Evolutionary conservation across 2,888 invertebrate genomes (phyloP), one percentile per base, ranked within the genome.

Genomic region (Chymomyza procnemis): DNA sequence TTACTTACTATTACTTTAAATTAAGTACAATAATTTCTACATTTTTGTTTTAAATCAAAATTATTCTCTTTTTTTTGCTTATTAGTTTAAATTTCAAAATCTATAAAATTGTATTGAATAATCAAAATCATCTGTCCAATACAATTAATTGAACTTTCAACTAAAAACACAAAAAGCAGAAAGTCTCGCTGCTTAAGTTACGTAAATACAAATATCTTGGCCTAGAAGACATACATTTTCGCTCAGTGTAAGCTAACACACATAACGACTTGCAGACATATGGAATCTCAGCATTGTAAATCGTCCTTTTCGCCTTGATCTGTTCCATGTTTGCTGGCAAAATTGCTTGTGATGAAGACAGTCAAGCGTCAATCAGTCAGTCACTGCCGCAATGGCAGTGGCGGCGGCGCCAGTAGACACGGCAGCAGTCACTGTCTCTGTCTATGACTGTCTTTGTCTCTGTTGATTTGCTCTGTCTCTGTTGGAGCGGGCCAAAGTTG

Each of bases 271-370:
- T 47, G 30, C 56, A 55, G 46, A 74, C 34, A 41, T 67, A 76
- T 71, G 77, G 81, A 81, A 81, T 81, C 80, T 80, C 84, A 71
- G 80, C 75, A 46, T 34, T 52, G 65, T n/a, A 57, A n/a, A 64
- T 18, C 68, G 70, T 56, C 66, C 62, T 57, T 64, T 68, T 62
- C 62, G 21, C 21, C 12, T 12, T 41, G 34, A 26, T 54, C 54
- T 56, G 14, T 52, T 14, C 26, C 59, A 54, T 83, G 75, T 83
- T 80, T 83, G 83, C 76, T 68, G 83, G 80, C 83, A 80, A 84
- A 83, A 83, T 82, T 82, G 85, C 83, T 85, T 83, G 83, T 83
- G 83, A 83, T 85, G 85, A 85, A 85, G 85, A 85, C 85, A 82
- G 85, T 78, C 82, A 75, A 83, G 80, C 82, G 85, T 84, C 85